Percentiles rank a stretch among this genome's conserved stretches.
phyloP scores from a whole-genome alignment of 2,113 vertebrate genomes.

The Irena cyanogastra region DNA sequence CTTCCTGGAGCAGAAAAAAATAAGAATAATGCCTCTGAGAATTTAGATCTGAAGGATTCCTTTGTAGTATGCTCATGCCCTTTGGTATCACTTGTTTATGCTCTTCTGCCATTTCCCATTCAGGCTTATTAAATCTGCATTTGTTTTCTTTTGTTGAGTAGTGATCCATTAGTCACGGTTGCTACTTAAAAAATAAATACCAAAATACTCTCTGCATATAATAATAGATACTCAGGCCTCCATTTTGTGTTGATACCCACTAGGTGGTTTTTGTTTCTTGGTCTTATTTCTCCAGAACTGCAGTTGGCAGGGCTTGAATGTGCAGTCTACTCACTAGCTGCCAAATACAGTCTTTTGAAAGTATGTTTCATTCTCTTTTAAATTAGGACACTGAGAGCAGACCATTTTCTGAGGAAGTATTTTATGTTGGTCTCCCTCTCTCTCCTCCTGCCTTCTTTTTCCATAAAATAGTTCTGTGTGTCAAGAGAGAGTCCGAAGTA shows the following conservation, averaged over 20 bases:
- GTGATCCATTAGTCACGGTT: neutral
- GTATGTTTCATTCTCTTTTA: neutral
- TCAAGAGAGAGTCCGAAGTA: neutral
- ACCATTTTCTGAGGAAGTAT: neutral
- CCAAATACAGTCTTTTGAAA: neutral
- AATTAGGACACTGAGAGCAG: neutral
- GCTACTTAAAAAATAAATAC: neutral
- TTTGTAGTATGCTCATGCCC: neutral
- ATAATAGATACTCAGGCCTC: neutral
- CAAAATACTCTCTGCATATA: neutral
- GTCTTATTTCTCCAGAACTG: neutral
- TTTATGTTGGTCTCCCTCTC: neutral
- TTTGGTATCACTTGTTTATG: neutral
- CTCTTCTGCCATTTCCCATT: neutral
- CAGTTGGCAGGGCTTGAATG: neutral
- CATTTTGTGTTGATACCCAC: neutral
- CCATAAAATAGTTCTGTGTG: neutral
- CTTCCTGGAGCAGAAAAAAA: neutral
- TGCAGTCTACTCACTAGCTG: neutral
- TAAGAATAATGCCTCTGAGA: neutral
- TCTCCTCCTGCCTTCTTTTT: fast-evolving
- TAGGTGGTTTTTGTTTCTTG: neutral
- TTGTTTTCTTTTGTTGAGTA: neutral
- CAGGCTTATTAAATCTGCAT: neutral
- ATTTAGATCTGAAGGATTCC: neutral